Evolutionary conservation across 2,797 vertebrate species (phyloP).

Genomic region (Artibeus jamaicensis): DNA sequence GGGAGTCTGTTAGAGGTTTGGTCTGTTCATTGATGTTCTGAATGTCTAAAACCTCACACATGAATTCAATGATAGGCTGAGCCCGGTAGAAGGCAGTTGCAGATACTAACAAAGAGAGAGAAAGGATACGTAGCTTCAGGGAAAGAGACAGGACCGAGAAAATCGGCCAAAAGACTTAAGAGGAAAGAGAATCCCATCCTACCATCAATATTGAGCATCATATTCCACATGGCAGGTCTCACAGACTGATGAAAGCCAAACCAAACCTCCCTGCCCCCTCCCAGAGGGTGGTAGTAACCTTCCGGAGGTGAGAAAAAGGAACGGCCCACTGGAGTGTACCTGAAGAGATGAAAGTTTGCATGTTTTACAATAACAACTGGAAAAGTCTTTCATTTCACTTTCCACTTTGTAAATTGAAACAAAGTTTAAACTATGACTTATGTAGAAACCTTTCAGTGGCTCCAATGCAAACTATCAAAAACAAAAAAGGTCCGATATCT

Average conservation of each 20-base stretch:
- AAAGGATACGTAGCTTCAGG: constrained; percentile 32
- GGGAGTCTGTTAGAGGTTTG: constrained; percentile 98
- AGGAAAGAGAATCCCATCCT: constrained; percentile 50
- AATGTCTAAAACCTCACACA: constrained; percentile 98
- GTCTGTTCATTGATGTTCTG: constrained; percentile 99
- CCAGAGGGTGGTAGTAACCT: constrained; percentile 97
- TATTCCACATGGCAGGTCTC: constrained; percentile 98
- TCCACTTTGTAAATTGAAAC: background rate
- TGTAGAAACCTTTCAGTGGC: background rate
- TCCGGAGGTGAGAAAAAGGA: constrained; percentile 99
- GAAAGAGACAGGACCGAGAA: constrained; percentile 8
- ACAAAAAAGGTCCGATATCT: background rate
- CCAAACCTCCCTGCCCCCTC: constrained; percentile 96
- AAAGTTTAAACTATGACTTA: constrained; percentile 24
- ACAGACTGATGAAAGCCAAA: constrained; percentile 98
- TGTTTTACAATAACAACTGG: constrained; percentile 42
- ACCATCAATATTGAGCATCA: constrained; percentile 99
- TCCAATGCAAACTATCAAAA: background rate
- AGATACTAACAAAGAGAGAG: constrained; percentile 87
- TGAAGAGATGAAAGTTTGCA: constrained; percentile 72
- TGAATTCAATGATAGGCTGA: constrained; percentile 99
- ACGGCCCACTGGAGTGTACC: constrained; percentile 97
- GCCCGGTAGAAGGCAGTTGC: constrained; percentile 99
- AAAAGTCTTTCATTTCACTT: constrained; percentile 24
- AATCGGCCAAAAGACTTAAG: background rate